phyloP scores from a whole-genome alignment of 2,888 invertebrate species.

The Cyrtodaria siliqua region DNA sequence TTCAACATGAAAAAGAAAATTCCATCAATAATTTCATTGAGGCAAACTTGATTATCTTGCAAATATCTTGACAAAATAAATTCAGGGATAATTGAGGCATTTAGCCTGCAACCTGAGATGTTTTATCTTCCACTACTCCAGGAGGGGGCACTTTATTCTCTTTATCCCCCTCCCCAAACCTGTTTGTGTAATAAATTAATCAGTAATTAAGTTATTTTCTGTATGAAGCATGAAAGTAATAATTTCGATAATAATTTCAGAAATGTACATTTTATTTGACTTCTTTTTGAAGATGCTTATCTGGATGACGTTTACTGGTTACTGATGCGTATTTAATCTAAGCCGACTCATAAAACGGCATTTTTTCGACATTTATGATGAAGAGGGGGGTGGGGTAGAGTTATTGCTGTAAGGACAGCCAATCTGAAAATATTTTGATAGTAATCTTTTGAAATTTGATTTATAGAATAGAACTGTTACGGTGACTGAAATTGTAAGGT shows the following conservation, averaged over 20 bases:
- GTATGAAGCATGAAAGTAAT: slow-evolving; percentile 54
- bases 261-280: slow-evolving; percentile 52
- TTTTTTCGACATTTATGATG: too few relatives aligned
- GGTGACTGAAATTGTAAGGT: too few relatives aligned
- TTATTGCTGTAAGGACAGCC: too few relatives aligned
- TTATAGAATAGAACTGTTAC: too few relatives aligned
- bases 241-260: slow-evolving; percentile 56
- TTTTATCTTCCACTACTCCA: slow-evolving; percentile 39
- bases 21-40: slow-evolving; percentile 24
- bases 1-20: slow-evolving; percentile 37
- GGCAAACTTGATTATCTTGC: slow-evolving; percentile 4
- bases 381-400: too few relatives aligned
- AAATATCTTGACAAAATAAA: slow-evolving; percentile 61
- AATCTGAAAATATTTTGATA: too few relatives aligned
- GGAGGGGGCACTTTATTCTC: slow-evolving; percentile 49
- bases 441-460: too few relatives aligned
- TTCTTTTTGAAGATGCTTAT: slow-evolving; percentile 33
- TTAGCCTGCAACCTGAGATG: slow-evolving; percentile 35
- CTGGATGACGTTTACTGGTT: slow-evolving; percentile 37
- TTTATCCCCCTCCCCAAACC: slow-evolving; percentile 46
- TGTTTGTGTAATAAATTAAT: slow-evolving; percentile 62
- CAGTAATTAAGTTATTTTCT: slow-evolving; percentile 60
- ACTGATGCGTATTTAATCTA: slow-evolving; percentile 25
- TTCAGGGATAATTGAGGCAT: slow-evolving; percentile 60
- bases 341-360: background rate